Evolutionary conservation across 2,888 invertebrate genomes (phyloP).

Genomic region (Drosophila sordidula): DNA sequence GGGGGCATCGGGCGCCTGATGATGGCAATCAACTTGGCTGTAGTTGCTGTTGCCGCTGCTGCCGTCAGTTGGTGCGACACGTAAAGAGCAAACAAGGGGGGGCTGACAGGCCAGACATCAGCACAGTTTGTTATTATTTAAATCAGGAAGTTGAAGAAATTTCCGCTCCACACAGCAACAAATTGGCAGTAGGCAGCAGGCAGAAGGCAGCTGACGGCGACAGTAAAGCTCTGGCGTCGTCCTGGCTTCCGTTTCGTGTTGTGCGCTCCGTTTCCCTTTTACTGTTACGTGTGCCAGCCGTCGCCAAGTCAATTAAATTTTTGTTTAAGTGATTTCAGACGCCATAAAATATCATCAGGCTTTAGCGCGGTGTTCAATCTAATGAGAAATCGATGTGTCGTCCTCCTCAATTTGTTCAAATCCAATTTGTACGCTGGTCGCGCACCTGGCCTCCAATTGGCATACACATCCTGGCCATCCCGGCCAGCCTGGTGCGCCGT

Average conservation of each 20-base stretch:
- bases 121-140: conserved; percentile 78
- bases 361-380: conserved; percentile 25
- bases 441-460: conserved; percentile 57
- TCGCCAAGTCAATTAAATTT: conserved; percentile 76
- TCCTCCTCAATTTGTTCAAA: conserved; percentile 68
- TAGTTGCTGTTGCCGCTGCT: conserved; percentile 12
- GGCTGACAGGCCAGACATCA: conserved; percentile 36
- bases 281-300: conserved; percentile 42
- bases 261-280: conserved; percentile 53
- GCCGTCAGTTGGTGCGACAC: conserved; percentile 76
- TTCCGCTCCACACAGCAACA: conserved; percentile 79
- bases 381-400: conserved; percentile 81
- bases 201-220: conserved; percentile 23
- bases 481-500: conserved; percentile 48
- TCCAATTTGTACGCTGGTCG: conserved; percentile 64
- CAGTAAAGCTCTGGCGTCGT: conserved; percentile 13
- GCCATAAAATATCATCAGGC: conserved; percentile 71
- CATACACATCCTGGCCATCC: conserved; percentile 40
- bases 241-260: conserved; percentile 70
- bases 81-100: conserved; percentile 18
- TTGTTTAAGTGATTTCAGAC: conserved; percentile 77
- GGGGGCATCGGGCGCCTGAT: conserved; percentile 45
- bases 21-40: conserved; percentile 48
- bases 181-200: conserved; percentile 61
- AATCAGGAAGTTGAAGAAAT: conserved; percentile 83